A percentile compares a stretch with the other conserved stretches of the same genome.
phyloP scores from a whole-genome alignment of 2,797 vertebrate species.

The Calcarius lapponicus region DNA sequence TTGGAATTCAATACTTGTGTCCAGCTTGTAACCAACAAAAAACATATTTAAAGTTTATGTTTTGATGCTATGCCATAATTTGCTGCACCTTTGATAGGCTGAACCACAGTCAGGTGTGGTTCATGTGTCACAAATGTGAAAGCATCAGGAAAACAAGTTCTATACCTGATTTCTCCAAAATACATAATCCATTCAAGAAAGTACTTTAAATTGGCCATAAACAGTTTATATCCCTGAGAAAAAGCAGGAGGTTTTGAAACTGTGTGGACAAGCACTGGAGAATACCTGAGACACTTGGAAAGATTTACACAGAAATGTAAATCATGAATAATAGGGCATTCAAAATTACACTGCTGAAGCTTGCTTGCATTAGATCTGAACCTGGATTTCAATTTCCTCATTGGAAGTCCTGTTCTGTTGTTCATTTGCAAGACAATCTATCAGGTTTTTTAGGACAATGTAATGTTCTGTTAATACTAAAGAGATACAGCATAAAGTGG shows the following conservation, averaged over 20 bases:
- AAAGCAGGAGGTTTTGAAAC: background rate
- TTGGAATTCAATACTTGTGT: background rate
- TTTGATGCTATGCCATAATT: slow-evolving; percentile 21
- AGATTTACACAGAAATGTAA: background rate
- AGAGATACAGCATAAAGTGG: background rate
- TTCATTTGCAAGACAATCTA: background rate
- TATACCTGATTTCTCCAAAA: background rate
- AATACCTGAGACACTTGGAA: background rate
- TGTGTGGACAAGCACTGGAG: background rate
- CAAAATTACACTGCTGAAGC: background rate
- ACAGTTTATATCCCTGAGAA: background rate
- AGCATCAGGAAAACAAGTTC: slow-evolving; percentile 8
- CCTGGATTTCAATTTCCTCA: background rate
- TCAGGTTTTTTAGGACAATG: background rate
- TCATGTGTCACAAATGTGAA: background rate
- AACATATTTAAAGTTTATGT: background rate
- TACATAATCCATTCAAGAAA: background rate
- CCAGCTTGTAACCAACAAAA: background rate
- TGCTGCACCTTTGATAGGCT: slow-evolving; percentile 37
- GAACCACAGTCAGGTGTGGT: background rate
- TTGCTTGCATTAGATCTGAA: background rate
- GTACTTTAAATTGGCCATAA: background rate
- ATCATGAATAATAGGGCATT: accelerated
- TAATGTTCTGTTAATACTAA: background rate
- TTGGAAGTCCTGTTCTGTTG: background rate